Percentiles rank a stretch among this genome's conserved stretches.
These are phyloP conservation scores for Platypus cylindrus DNA, from an alignment of 2,888 invertebrate species.

Conservation along the genomic window DNA sequence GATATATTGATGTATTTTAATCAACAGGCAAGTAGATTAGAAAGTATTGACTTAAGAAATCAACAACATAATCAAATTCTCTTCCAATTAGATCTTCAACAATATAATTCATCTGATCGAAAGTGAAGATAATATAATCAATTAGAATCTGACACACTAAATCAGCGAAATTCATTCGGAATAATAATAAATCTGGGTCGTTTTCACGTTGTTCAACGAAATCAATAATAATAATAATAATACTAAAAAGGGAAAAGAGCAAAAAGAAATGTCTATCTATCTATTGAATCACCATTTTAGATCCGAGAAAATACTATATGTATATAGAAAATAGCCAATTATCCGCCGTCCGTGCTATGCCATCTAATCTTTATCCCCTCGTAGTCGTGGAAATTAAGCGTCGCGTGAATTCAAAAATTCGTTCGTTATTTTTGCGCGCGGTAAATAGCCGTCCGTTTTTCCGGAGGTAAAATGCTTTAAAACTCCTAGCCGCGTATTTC, in stretches of 20 bases:
- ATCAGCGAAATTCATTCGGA: constrained; percentile 6
- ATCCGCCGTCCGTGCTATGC: no score
- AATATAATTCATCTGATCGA: constrained; percentile 4
- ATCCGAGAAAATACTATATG: no score
- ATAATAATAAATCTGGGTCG: no score
- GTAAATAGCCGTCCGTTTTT: constrained; percentile 16
- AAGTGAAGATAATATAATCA: constrained; percentile 18
- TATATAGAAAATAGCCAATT: no score
- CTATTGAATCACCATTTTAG: no score
- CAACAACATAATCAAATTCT: constrained; percentile 4
- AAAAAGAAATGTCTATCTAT: no score
- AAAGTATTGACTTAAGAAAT: constrained; percentile 7
- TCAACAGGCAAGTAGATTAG: constrained; percentile 8
- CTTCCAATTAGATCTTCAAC: constrained; percentile 6
- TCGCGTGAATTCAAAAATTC: constrained; percentile 8
- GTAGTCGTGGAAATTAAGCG: constrained; percentile 1
- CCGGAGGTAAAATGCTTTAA: constrained; percentile 25
- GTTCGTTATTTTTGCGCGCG: constrained; percentile 7
- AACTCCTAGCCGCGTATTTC: constrained; percentile 26
- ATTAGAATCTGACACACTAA: constrained; percentile 9
- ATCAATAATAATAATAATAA: no score
- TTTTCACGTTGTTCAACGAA: no score
- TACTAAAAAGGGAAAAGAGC: no score
- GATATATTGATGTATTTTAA: no score
- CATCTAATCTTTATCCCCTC: no score